These are phyloP conservation scores for Alligator mississippiensis DNA, from an alignment of 2,113 vertebrate species.

Conservation along the genomic window DNA sequence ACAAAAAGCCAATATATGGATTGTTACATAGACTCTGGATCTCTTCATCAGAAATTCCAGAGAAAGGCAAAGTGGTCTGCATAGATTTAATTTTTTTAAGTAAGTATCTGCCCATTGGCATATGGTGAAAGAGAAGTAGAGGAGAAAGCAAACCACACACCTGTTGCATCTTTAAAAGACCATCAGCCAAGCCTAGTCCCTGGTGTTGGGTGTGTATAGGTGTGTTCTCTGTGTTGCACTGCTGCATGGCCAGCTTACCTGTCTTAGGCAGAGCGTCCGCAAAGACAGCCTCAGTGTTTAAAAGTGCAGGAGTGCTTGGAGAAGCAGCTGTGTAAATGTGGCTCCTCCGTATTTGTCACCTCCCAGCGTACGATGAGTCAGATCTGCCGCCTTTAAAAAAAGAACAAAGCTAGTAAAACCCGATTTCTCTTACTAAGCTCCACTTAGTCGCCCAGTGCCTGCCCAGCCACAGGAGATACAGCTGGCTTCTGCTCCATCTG, in stretches of 20 bases:
- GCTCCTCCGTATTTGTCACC: background rate
- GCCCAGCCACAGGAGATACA: background rate
- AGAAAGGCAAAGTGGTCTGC: background rate
- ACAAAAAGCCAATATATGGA: slow-evolving; percentile 28
- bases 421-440: background rate
- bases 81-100: background rate
- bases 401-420: background rate
- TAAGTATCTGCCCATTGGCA: background rate
- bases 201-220: background rate
- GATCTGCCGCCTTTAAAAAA: background rate
- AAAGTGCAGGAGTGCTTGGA: background rate
- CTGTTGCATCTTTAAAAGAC: background rate
- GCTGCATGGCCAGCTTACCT: background rate
- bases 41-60: background rate
- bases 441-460: background rate
- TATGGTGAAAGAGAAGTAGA: background rate
- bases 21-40: background rate
- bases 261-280: background rate
- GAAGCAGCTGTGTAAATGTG: background rate
- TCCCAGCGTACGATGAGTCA: background rate
- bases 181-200: background rate
- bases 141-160: background rate
- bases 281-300: background rate
- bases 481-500: background rate
- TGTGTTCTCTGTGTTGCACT: background rate